Conservation (phyloP, 1,140 invertebrate species). For the Drusus annulatus region DNA sequence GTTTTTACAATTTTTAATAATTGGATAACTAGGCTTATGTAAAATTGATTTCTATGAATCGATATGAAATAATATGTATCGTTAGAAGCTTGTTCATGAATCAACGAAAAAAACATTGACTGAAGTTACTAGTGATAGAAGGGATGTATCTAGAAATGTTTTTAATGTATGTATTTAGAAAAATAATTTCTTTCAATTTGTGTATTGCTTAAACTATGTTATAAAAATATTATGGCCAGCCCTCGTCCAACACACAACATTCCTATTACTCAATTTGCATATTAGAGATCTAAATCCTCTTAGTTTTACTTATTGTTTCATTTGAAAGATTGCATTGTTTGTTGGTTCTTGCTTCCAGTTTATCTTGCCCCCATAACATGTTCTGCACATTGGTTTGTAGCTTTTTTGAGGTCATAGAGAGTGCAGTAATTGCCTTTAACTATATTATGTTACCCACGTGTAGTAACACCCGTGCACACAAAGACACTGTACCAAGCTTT, state of each 20-base stretch:
- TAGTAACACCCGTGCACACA: too few relatives aligned
- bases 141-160: not conserved
- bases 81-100: not conserved
- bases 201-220: conserved; percentile 5
- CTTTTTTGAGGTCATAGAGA: too few relatives aligned
- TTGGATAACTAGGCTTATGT: not conserved
- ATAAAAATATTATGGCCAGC: not conserved
- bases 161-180: conserved; percentile 10
- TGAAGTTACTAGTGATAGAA: conserved; percentile 12
- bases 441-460: too few relatives aligned
- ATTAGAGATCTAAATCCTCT: not conserved
- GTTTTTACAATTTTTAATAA: not conserved
- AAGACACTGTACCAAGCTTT: too few relatives aligned
- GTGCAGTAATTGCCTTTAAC: too few relatives aligned
- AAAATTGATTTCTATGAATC: too few relatives aligned
- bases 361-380: too few relatives aligned
- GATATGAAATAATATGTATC: not conserved
- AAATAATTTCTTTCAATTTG: not conserved
- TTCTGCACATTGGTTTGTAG: too few relatives aligned
- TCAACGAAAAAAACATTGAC: conserved; percentile 2
- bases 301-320: too few relatives aligned
- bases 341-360: too few relatives aligned
- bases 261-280: conserved; percentile 17
- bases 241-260: conserved; percentile 13
- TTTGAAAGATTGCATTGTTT: too few relatives aligned